Base-by-base conservation (phyloP, 2,888 invertebrate species). In the Dorcus parallelipipedus region DNA sequence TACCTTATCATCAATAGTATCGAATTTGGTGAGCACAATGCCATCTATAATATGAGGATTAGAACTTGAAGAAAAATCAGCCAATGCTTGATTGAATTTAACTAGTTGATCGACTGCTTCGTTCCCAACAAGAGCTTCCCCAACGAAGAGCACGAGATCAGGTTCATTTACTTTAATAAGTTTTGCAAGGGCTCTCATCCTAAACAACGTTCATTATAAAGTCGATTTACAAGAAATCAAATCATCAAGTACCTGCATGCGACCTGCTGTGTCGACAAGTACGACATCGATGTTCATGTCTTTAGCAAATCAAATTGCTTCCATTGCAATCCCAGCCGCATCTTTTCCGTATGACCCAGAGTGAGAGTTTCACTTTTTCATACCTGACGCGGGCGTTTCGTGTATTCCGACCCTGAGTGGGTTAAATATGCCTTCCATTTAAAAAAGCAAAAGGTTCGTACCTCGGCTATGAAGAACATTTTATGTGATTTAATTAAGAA, bases 301-400 rank as follows among this genome's bases (percentile, higher is more conserved):
- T 52, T 86, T 84, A 0, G 97, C 97, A 79, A 83, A 90, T 56
- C 89, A 88, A 64, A 99, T 96, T 0, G 98, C 98, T 76, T 97
- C 97, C 89, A 94, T 90, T 0, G 99, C 98, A 67, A 99, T 96
- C 10, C 95, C 97, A 8, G 99, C 98, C 0, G 98, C 96, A 82
- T 99, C 99, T 78, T 98, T 98, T n/a, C 91, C 93, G 69, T 98
- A 98, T n/a, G n/a, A n/a, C n/a, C n/a, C n/a, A n/a, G n/a, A n/a
- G n/a, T n/a, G n/a, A n/a, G n/a, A n/a, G n/a, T n/a, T n/a, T n/a
- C n/a, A n/a, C n/a, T n/a, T n/a, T n/a, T n/a, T n/a, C n/a, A n/a
- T n/a, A n/a, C n/a, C n/a, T n/a, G n/a, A n/a, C n/a, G n/a, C n/a
- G n/a, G n/a, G n/a, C n/a, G n/a, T n/a, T n/a, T n/a, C n/a, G n/a